Conservation (phyloP, 2,888 invertebrate species). For the Mesoligia furuncula region DNA sequence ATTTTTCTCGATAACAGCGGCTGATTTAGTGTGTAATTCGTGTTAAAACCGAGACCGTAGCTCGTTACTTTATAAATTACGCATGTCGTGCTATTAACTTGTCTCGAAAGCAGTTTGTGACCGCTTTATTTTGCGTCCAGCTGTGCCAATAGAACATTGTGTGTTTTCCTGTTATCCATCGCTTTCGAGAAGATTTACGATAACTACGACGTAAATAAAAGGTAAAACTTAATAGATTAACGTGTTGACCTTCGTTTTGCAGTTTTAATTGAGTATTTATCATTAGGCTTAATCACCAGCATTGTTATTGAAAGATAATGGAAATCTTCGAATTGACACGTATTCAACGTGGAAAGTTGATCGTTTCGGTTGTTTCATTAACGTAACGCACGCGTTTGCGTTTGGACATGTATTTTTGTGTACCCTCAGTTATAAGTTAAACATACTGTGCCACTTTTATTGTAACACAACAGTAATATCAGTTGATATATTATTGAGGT, state of each 20-base stretch:
- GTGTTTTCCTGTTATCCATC: constrained; percentile 56
- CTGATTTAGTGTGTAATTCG: constrained; percentile 72
- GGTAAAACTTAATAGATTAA: constrained; percentile 55
- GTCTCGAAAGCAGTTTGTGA: constrained; percentile 38
- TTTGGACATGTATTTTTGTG: constrained; percentile 17
- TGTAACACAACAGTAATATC: constrained; percentile 43
- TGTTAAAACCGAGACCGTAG: constrained; percentile 50
- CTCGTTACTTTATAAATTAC: constrained; percentile 52
- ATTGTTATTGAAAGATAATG: constrained; percentile 61
- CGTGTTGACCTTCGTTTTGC: constrained; percentile 40
- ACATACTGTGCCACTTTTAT: constrained; percentile 37
- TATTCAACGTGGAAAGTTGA: constrained; percentile 52
- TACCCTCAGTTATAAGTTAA: constrained; percentile 27
- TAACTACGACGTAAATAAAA: constrained; percentile 41
- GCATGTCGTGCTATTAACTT: constrained; percentile 31
- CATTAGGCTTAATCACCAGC: constrained; percentile 49
- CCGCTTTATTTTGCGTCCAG: constrained; percentile 51
- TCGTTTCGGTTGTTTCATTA: constrained; percentile 3
- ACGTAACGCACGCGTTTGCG: constrained; percentile 5
- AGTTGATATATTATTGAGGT: constrained; percentile 30
- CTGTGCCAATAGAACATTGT: constrained; percentile 60
- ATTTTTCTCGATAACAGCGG: constrained; percentile 66
- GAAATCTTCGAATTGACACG: constrained; percentile 60
- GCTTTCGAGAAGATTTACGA: constrained; percentile 37
- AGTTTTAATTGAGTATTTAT: constrained; percentile 50